Evolutionary conservation across 2,888 invertebrate genomes (phyloP).

Genomic region (Protodeltote pygarga): DNA sequence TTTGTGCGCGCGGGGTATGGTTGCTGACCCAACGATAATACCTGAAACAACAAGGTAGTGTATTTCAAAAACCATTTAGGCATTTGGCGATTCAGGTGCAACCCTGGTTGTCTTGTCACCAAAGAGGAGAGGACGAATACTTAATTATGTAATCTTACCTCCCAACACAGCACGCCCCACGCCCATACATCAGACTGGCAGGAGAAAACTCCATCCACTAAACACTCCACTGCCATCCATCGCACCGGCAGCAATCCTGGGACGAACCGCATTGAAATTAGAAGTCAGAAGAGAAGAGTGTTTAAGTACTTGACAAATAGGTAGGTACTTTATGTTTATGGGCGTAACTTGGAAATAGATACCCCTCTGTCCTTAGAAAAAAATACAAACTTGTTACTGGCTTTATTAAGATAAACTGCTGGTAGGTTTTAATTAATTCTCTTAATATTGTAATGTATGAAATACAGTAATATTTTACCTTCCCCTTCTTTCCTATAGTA

Average conservation of each 20-base stretch:
- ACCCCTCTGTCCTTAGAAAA: too few relatives aligned
- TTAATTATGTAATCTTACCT: conserved; percentile 86
- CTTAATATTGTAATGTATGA: not conserved
- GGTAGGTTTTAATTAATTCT: too few relatives aligned
- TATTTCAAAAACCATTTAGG: too few relatives aligned
- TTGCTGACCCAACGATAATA: conserved; percentile 97
- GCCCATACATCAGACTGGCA: conserved; percentile 99
- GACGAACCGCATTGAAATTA: not conserved
- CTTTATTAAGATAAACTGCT: too few relatives aligned
- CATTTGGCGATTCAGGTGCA: too few relatives aligned
- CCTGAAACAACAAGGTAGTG: conserved; percentile 73
- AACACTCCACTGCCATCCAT: conserved; percentile 99
- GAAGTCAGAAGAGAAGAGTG: too few relatives aligned
- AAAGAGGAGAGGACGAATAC: too few relatives aligned
- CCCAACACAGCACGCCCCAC: conserved; percentile 98
- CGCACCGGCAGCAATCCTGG: conserved; percentile 95
- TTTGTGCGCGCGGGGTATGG: conserved; percentile 98
- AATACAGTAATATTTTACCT: conserved; percentile 72
- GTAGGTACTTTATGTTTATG: too few relatives aligned
- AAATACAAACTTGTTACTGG: too few relatives aligned
- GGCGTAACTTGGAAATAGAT: too few relatives aligned
- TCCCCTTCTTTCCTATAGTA: conserved; percentile 98
- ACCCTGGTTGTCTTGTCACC: too few relatives aligned
- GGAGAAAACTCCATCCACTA: conserved; percentile 98
- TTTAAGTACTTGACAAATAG: too few relatives aligned